These are phyloP conservation scores for Zosterops borbonicus DNA, from an alignment of 2,113 vertebrate genomes.

Conservation along the genomic window DNA sequence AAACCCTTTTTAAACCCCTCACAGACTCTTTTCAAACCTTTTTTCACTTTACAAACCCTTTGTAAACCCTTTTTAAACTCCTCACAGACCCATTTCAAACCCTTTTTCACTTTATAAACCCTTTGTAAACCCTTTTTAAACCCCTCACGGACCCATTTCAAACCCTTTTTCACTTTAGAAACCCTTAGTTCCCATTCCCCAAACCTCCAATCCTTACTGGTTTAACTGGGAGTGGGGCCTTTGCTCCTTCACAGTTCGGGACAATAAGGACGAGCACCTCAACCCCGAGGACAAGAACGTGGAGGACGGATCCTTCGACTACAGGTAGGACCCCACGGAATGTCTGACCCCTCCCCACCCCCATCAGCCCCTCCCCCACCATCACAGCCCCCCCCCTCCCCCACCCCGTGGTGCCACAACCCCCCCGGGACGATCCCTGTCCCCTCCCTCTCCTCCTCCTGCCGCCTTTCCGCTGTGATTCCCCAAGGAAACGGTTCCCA, in stretches of 20 bases:
- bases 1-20: neutral
- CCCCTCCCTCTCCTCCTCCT: neutral
- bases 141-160: no score
- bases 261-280: conserved; percentile 92
- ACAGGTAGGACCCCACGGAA: conserved; percentile 81
- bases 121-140: neutral
- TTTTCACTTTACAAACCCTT: neutral
- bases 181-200: neutral
- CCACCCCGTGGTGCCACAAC: neutral
- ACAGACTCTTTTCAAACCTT: neutral
- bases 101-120: no score
- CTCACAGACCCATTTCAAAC: no score
- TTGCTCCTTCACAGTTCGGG: conserved; percentile 79
- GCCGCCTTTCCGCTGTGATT: neutral
- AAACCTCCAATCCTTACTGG: neutral
- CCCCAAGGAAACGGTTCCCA: neutral
- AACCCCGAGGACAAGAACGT: conserved; percentile 92
- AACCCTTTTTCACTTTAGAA: no score
- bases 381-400: no score
- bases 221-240: neutral
- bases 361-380: neutral
- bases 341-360: neutral
- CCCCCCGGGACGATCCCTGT: neutral
- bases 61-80: no score
- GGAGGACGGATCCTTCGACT: conserved; percentile 94